Evolutionary conservation across 1,140 invertebrate genomes (phyloP), one percentile per base, ranked within the genome.

Genomic region (Campoletis sonorensis): DNA sequence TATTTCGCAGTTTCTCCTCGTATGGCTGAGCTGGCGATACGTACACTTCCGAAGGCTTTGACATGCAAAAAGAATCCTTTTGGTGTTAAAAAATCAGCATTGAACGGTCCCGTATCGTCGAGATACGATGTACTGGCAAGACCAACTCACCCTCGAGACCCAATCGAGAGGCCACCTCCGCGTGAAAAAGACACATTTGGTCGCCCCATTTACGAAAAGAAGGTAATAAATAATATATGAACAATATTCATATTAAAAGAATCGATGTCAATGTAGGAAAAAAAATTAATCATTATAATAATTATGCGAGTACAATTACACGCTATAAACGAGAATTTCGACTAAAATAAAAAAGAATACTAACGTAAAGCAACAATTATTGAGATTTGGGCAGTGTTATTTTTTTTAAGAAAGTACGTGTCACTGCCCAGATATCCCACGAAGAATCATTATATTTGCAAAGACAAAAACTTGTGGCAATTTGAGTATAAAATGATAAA

Each of bases 131-230:
- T 45, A 45, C 76, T 89, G 37, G 84, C 87, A 0, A 81, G 76
- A 67, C 87, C 88, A 0, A 79, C 0, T 11, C 79, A 70, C 27
- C 82, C 82, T 11, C 13, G 26, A 1, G 79, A 83, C n/a, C 85
- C 85, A 0, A 61, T 88, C 1, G 58, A 76, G 21, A 86, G 13
- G 23, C 64, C 21, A 26, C 83, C 82, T 0, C 86, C 87, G 1
- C 82, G 87, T 4, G 67, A 86, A 21, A 85, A 84, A 13, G 85
- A 89, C 51, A 23, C 81, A 11, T 87, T 61, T n/a, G 86, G 85
- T 11, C 68, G 23, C 10, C 82, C 84, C 1, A 86, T 88, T 33
- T 83, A 84, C 72, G 21, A 73, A 4, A 82, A 73, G 64, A 86
- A 85, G 64, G 88, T 88, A 85, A 73, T 61, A 18, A 61, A 0